A percentile compares a stretch with the other conserved stretches of the same genome.
phyloP scores from a whole-genome alignment of 2,797 vertebrate species.

The Megaceryle alcyon region DNA sequence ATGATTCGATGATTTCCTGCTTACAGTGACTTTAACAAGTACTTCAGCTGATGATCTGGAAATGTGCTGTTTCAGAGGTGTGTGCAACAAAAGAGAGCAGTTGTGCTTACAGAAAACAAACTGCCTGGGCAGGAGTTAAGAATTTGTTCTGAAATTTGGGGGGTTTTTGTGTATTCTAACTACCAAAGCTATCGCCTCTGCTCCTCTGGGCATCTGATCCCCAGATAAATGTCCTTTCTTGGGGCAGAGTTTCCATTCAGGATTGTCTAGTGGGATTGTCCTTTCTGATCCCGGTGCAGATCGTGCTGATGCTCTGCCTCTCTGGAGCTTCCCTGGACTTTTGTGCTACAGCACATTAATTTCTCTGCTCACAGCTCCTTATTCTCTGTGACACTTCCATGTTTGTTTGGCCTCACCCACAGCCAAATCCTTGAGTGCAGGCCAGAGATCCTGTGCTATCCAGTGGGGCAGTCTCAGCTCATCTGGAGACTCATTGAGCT shows the following conservation, averaged over 20 bases:
- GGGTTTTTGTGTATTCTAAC: background rate
- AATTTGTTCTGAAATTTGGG: background rate
- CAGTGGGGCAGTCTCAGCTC: background rate
- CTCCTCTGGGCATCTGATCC: background rate
- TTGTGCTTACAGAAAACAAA: background rate
- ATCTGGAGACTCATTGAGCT: background rate
- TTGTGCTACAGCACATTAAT: background rate
- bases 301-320: background rate
- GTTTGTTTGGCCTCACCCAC: background rate
- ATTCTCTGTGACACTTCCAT: rapidly evolving
- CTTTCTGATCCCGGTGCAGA: background rate
- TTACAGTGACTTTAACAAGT: background rate
- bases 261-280: background rate
- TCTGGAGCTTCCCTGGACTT: background rate
- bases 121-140: background rate
- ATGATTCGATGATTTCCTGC: background rate
- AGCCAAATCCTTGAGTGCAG: background rate
- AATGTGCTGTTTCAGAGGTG: background rate
- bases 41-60: background rate
- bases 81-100: background rate
- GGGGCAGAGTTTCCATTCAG: background rate
- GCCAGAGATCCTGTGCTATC: background rate
- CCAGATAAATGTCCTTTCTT: background rate
- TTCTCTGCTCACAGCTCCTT: background rate
- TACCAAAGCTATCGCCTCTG: background rate